Conservation (phyloP, 2,888 invertebrate genomes). For the Cecidostiba fungosa region DNA sequence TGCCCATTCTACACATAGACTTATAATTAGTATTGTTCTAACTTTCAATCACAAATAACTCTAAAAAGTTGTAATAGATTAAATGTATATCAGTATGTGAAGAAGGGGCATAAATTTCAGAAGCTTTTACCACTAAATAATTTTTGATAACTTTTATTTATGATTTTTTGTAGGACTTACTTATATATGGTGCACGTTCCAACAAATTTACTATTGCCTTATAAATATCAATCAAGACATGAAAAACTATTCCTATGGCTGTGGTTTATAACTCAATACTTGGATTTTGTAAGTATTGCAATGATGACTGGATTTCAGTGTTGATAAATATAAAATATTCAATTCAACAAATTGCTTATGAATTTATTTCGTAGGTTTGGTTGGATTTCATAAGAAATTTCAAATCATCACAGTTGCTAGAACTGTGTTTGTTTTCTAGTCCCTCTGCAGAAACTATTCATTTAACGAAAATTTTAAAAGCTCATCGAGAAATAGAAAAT, state of each 20-base stretch:
- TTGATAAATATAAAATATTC: not conserved
- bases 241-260: slow-evolving; percentile 52
- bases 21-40: too few relatives aligned
- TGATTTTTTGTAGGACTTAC: slow-evolving; percentile 45
- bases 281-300: slow-evolving; percentile 54
- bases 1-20: not conserved
- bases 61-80: too few relatives aligned
- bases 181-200: slow-evolving; percentile 51
- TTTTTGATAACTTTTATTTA: not conserved
- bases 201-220: slow-evolving; percentile 44
- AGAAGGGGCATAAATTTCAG: not conserved
- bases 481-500: slow-evolving; percentile 27
- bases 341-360: slow-evolving; percentile 13
- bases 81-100: too few relatives aligned
- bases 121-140: not conserved
- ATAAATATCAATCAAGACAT: slow-evolving; percentile 45
- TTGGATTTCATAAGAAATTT: slow-evolving; percentile 48
- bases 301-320: not conserved
- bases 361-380: slow-evolving; percentile 31
- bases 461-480: slow-evolving; percentile 53
- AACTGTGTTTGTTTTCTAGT: slow-evolving; percentile 47
- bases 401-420: slow-evolving; percentile 34
- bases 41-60: too few relatives aligned
- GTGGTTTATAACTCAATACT: slow-evolving; percentile 47
- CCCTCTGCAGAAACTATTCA: slow-evolving; percentile 51